Evolutionary conservation across 2,113 vertebrate genomes (phyloP).

Genomic region (Alosa alosa): DNA sequence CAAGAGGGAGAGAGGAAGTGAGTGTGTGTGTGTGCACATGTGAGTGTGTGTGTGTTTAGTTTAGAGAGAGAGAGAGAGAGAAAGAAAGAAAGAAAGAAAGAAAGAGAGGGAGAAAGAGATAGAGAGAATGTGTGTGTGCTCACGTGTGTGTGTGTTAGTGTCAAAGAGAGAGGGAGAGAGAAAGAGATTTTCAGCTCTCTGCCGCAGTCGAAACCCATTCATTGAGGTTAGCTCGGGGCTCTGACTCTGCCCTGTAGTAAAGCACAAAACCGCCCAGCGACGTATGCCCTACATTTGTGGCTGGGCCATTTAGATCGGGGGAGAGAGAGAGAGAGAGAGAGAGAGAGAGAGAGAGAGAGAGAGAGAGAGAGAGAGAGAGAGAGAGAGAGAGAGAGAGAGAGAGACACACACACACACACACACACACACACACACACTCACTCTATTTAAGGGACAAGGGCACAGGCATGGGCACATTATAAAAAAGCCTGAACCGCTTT

Average conservation of each 20-base stretch:
- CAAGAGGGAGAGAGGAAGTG: too few species aligned
- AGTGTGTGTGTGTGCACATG: too few species aligned
- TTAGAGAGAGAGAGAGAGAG: too few species aligned
- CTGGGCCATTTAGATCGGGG: conserved; percentile 26
- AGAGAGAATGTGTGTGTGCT: not conserved
- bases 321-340: not conserved
- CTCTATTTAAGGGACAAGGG: conserved; percentile 26
- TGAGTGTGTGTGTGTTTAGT: too few species aligned
- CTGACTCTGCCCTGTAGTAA: conserved; percentile 33
- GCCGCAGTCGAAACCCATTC: conserved; percentile 41
- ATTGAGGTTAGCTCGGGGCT: conserved; percentile 34
- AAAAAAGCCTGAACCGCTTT: conserved; percentile 20
- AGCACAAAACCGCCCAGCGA: conserved; percentile 6
- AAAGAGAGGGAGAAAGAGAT: not conserved
- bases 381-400: not conserved
- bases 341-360: not conserved
- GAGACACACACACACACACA: not conserved
- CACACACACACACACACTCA: not conserved
- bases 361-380: not conserved
- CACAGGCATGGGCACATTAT: not conserved
- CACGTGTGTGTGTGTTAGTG: not conserved
- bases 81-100: conserved; percentile 11
- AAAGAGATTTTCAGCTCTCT: conserved; percentile 16
- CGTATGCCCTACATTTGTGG: conserved; percentile 3
- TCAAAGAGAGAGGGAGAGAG: not conserved